Evolutionary conservation across 2,888 invertebrate genomes (phyloP), one percentile per base, ranked within the genome.

Genomic region (Meloe dianella): DNA sequence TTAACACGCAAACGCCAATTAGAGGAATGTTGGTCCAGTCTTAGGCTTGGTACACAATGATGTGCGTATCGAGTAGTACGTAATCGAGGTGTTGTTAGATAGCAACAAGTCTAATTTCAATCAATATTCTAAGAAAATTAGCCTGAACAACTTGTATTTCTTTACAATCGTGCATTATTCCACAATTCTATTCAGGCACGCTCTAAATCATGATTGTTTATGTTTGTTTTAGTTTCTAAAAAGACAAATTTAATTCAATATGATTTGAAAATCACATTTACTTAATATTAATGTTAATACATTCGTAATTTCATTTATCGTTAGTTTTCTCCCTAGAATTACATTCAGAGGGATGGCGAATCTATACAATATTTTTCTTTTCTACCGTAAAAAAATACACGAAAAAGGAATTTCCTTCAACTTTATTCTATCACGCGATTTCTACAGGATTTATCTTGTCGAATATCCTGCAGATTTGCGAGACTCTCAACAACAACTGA

Each of bases 291-390:
- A n/a, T n/a, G n/a, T n/a, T n/a, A n/a, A n/a, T n/a, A n/a, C n/a
- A n/a, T n/a, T n/a, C n/a, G n/a, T 71, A 72, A 73, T 72, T 71
- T 71, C 71, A 70, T 73, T 72, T 72, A 70, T 70, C 62, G 56
- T 68, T 61, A 62, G 61, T 66, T 65, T 29, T 65, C 62, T 61
- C 61, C 59, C 64, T 64, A 64, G 61, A 67, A 67, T 65, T 62
- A 64, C 38, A 62, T 64, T 62, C 41, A 27, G n/a, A 17, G n/a
- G 10, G 17, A 10, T 7, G 14, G 14, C 4, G 12, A 12, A 35
- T 4, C 4, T 12, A n/a, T 41, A 17, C 41, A 41, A 17, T 41
- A 17, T 17, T 41, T n/a, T 17, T 41, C 5, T 41, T 17, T 3
- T 41, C 5, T n/a, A n/a, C 8, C 5, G n/a, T n/a, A 41, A 65